A percentile compares a stretch with the other conserved stretches of the same genome.
These are phyloP conservation scores for Maniola jurtina DNA, from an alignment of 1,140 invertebrate species.

Conservation along the genomic window DNA sequence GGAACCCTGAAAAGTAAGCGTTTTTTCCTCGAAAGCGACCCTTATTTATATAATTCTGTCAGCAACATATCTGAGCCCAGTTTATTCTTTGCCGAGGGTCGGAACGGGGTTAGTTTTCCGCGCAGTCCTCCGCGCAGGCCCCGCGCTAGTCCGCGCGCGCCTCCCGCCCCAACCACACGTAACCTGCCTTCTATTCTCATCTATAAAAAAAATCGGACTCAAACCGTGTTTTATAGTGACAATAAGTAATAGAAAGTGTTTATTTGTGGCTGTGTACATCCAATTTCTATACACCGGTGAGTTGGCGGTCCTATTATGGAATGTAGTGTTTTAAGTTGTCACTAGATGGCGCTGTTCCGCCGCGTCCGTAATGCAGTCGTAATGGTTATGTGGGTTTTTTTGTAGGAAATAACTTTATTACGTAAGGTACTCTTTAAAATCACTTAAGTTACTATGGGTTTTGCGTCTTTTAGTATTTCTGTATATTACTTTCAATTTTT, in stretches of 20 bases:
- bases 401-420: conserved; percentile 47
- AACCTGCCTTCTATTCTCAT: conserved; percentile 8
- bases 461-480: not conserved
- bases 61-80: conserved; percentile 38
- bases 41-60: conserved; percentile 8
- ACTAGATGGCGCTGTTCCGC: conserved; percentile 53
- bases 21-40: not conserved
- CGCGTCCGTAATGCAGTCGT: conserved; percentile 64
- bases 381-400: conserved; percentile 49
- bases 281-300: conserved; percentile 28
- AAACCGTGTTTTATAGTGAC: conserved; percentile 26
- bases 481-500: not conserved
- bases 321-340: conserved; percentile 12
- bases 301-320: conserved; percentile 31
- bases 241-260: conserved; percentile 18
- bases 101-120: conserved; percentile 49
- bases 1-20: not conserved
- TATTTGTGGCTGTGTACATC: conserved; percentile 21
- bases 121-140: conserved; percentile 50
- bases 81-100: conserved; percentile 45
- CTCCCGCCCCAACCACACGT: conserved; percentile 43
- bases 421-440: conserved; percentile 36
- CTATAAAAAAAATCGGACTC: conserved; percentile 21
- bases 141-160: conserved; percentile 53
- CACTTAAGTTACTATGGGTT: not conserved